Percentiles rank a stretch among this genome's conserved stretches.
Conservation (phyloP, 2,113 vertebrate genomes). For the Alosa alosa region DNA sequence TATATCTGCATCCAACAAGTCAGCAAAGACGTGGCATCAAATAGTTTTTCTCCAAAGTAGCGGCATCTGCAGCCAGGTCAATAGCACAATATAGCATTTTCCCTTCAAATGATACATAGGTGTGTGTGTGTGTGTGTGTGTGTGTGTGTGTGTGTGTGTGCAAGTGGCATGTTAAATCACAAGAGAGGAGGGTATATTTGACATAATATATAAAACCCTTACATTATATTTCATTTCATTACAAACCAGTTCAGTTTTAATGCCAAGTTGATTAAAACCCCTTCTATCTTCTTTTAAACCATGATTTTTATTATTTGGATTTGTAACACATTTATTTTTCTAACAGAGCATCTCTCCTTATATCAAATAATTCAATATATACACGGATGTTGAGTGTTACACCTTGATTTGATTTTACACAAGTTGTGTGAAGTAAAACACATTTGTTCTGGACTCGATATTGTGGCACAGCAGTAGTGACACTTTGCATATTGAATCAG, state of each 20-base stretch:
- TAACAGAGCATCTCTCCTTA: neutral
- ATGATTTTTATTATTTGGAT: neutral
- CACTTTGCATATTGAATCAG: neutral
- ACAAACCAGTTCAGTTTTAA: neutral
- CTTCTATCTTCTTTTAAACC: neutral
- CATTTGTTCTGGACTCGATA: neutral
- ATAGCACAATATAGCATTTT: neutral
- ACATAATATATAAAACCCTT: neutral
- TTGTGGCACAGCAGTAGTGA: neutral
- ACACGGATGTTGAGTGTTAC: neutral
- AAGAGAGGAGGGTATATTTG: neutral
- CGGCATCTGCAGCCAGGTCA: neutral
- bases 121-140: neutral
- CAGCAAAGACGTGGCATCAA: neutral
- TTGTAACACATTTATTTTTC: neutral
- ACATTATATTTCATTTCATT: neutral
- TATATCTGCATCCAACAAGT: neutral
- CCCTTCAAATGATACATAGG: neutral
- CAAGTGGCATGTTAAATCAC: neutral
- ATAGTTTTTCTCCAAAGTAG: constrained; percentile 2
- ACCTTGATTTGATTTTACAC: neutral
- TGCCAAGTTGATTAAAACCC: neutral
- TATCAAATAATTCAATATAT: neutral
- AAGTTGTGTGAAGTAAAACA: neutral
- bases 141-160: neutral